phyloP scores from a whole-genome alignment of 2,888 invertebrate genomes.

The Watsonalla cultraria region DNA sequence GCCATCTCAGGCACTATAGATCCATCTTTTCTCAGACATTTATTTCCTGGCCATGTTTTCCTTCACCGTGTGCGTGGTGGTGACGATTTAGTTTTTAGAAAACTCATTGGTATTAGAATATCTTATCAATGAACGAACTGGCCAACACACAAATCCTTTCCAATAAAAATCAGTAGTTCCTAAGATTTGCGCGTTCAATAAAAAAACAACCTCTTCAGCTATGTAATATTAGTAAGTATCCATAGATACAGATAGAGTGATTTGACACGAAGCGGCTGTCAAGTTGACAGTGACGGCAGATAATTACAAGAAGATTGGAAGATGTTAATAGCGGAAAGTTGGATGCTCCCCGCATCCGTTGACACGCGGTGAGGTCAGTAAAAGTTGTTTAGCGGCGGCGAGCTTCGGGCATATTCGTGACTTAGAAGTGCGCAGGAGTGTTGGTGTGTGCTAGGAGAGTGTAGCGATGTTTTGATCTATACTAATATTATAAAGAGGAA shows the following conservation, averaged over 20 bases:
- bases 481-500: neutral
- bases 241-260: neutral
- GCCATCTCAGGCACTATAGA: too few species aligned
- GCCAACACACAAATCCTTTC: too few species aligned
- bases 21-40: too few species aligned
- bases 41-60: too few species aligned
- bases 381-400: conserved; percentile 33
- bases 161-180: too few species aligned
- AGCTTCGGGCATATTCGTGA: conserved; percentile 26
- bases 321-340: neutral
- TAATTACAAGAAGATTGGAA: neutral
- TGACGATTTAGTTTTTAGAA: too few species aligned
- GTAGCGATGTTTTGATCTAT: neutral
- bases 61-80: too few species aligned
- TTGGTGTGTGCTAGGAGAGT: neutral
- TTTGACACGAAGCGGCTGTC: neutral
- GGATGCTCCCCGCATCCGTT: conserved; percentile 35
- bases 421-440: conserved; percentile 4
- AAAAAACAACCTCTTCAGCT: too few species aligned
- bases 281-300: neutral
- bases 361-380: conserved; percentile 51
- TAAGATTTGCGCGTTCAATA: too few species aligned
- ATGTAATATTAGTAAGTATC: too few species aligned
- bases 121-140: too few species aligned
- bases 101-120: too few species aligned